Evolutionary conservation across 2,888 invertebrate species (phyloP).

Genomic region (Hyles lineata): DNA sequence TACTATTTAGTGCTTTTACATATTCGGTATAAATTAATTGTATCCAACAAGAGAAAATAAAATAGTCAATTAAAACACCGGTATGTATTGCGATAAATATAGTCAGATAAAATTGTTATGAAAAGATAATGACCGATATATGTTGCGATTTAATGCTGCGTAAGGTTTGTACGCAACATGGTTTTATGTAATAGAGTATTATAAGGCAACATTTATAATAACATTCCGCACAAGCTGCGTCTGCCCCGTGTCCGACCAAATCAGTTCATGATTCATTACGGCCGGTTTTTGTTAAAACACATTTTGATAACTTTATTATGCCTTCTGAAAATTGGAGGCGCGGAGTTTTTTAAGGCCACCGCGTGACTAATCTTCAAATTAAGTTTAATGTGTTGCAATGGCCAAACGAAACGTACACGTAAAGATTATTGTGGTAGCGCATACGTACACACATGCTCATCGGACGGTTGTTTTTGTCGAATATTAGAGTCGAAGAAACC

Average conservation of each 20-base stretch:
- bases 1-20: too few species aligned
- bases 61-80: not conserved
- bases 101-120: constrained; percentile 29
- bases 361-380: constrained; percentile 74
- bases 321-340: constrained; percentile 23
- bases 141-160: constrained; percentile 28
- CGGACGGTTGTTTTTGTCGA: constrained; percentile 75
- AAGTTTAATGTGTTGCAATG: constrained; percentile 73
- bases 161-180: constrained; percentile 28
- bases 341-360: constrained; percentile 55
- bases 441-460: constrained; percentile 56
- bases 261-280: constrained; percentile 13
- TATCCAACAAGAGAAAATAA: not conserved
- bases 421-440: constrained; percentile 57
- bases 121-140: constrained; percentile 29
- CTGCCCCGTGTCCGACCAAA: not conserved
- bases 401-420: constrained; percentile 61
- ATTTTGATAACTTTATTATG: constrained; percentile 19
- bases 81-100: constrained; percentile 7
- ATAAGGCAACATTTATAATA: constrained; percentile 27
- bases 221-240: constrained; percentile 7
- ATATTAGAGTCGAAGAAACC: constrained; percentile 80
- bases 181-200: constrained; percentile 29
- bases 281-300: not conserved
- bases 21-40: not conserved